Evolutionary conservation across 1,140 invertebrate genomes (phyloP), one percentile per base, ranked within the genome.

Genomic region (Coboldia fuscipes): DNA sequence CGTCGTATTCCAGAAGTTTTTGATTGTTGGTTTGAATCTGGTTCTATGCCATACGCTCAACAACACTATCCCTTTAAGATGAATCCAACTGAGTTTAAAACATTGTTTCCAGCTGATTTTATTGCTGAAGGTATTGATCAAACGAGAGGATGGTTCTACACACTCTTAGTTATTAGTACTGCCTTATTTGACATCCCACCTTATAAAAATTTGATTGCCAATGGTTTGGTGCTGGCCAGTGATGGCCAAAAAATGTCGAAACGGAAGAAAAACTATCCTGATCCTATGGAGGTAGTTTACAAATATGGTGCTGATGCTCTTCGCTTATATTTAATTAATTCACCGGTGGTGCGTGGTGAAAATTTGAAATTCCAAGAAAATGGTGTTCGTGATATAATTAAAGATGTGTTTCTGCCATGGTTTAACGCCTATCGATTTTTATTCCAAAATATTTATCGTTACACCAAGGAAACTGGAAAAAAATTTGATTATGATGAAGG

Each of bases 181-280:
- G 80, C 85, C 16, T 60, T 99, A n/a, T 98, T 96, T 55, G 80
- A 84, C 20, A 92, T 92, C 54, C 72, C 94, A 1, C 92, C 94
- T 0, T 99, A 96, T 56, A 97, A 97, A 51, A 98, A 98, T 61
- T 64, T 98, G 3, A 89, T 99, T 44, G 83, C 73, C 3, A 97
- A 96, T 61, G 94, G 94, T 15, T 61, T 99, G 29, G 78, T 99
- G 0, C 57, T 99, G 18, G 94, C 94, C 27, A 62, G 79, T 29
- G 94, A 98, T 65, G 93, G 94, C 3, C 86, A 96, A 52, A 99
- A 99, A 57, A 98, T 99, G 94, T 97, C 90, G 0, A 99, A 98
- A 53, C 69, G 93, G 12, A 97, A 97, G 60, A 94, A 97, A 55
- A 99, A 98, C 56, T 98, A 96, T 60, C 93, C 94, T 1, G 89